Evolutionary conservation across 2,888 invertebrate species (phyloP).

Genomic region (Agrenia bidenticulata): DNA sequence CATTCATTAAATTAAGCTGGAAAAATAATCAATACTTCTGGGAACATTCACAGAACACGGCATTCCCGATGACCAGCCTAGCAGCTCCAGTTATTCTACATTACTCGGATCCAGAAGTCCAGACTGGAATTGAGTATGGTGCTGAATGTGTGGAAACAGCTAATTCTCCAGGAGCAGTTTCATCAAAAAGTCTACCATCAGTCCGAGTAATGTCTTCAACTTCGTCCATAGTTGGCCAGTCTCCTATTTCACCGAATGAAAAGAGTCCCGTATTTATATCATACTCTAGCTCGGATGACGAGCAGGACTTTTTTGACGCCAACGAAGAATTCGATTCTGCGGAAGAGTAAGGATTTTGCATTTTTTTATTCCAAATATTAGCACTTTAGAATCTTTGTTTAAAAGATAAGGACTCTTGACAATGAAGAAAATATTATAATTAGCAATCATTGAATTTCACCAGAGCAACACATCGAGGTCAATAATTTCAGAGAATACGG

Average conservation of each 20-base stretch:
- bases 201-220: constrained; percentile 12
- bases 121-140: constrained; percentile 47
- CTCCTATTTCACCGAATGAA: constrained; percentile 51
- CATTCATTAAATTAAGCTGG: neutral
- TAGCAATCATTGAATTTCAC: no score
- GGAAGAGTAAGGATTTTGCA: constrained; percentile 35
- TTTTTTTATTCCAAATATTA: no score
- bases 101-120: constrained; percentile 52
- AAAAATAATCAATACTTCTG: no score
- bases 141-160: constrained; percentile 50
- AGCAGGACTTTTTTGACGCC: constrained; percentile 87
- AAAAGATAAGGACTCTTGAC: no score
- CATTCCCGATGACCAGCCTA: constrained; percentile 48
- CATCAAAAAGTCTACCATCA: constrained; percentile 13
- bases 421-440: no score
- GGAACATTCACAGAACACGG: constrained; percentile 50
- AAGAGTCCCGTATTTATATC: constrained; percentile 63
- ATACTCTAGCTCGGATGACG: constrained; percentile 94
- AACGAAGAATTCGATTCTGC: constrained; percentile 64
- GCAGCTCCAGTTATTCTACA: constrained; percentile 48
- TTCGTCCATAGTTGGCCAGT: constrained; percentile 31
- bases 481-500: no score
- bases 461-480: no score
- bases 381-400: no score
- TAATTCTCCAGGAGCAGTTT: constrained; percentile 27